Evolutionary conservation across 2,888 invertebrate species (phyloP).

Genomic region (Halictus quadricinctus): DNA sequence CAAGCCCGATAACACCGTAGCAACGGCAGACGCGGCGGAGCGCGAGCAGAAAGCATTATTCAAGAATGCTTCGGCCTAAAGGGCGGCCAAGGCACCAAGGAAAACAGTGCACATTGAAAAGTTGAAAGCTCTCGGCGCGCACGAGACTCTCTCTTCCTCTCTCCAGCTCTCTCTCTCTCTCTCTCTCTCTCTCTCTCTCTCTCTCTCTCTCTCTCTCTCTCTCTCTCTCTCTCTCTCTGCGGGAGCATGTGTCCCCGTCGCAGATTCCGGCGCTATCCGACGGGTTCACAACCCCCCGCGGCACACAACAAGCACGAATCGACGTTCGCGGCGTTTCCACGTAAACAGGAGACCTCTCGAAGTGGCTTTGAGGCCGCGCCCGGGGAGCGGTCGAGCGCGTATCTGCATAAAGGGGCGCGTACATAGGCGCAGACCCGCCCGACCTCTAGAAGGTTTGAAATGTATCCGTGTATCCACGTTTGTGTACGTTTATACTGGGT

Average conservation of each 20-base stretch:
- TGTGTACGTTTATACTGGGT: neutral
- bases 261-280: conserved; percentile 3
- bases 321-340: conserved; percentile 45
- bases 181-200: neutral
- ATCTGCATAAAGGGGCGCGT: conserved; percentile 37
- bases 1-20: conserved; percentile 19
- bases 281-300: conserved; percentile 8
- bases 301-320: conserved; percentile 45
- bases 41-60: conserved; percentile 22
- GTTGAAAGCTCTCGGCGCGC: neutral
- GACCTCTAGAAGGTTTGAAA: neutral
- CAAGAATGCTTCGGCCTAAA: conserved; percentile 10
- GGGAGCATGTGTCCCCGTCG: neutral
- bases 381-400: conserved; percentile 29
- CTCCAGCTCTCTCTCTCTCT: too few relatives aligned
- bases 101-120: conserved; percentile 23
- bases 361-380: conserved; percentile 36
- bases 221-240: neutral
- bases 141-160: neutral
- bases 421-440: neutral
- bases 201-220: neutral
- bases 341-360: conserved; percentile 53
- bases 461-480: neutral
- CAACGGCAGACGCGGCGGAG: neutral
- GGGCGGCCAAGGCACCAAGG: neutral